These are phyloP conservation scores for Baccha elongata DNA, from an alignment of 2,888 invertebrate species.

Conservation along the genomic window DNA sequence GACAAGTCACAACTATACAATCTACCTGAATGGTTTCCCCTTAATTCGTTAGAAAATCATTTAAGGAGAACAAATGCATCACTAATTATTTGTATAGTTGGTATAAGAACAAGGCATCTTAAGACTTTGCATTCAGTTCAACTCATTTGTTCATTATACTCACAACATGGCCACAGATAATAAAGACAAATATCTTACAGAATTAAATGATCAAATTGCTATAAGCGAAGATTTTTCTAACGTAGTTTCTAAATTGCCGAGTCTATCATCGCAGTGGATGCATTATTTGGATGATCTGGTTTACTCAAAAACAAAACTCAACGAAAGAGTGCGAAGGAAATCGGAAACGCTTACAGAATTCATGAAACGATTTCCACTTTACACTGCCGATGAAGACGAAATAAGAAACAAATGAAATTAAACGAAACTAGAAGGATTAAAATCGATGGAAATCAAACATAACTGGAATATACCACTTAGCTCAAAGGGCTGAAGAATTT, in stretches of 20 bases:
- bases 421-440: neutral
- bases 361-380: conserved; percentile 20
- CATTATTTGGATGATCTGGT: conserved; percentile 21
- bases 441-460: no score
- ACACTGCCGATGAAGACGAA: neutral
- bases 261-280: conserved; percentile 29
- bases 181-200: neutral
- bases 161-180: neutral
- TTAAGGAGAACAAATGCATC: no score
- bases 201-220: neutral
- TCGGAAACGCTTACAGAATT: conserved; percentile 28
- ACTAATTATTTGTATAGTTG: no score
- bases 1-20: no score
- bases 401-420: neutral
- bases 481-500: no score
- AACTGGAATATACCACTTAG: no score
- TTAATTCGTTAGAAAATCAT: no score
- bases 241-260: conserved; percentile 20
- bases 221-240: neutral
- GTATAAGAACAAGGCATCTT: no score
- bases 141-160: neutral
- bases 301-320: conserved; percentile 21
- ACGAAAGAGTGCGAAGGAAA: conserved; percentile 10
- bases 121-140: neutral
- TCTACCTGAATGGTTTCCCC: no score